Conservation (phyloP, 37 sponge, comb jelly and placozoan genomes). For the Hexactinellida sp. region DNA sequence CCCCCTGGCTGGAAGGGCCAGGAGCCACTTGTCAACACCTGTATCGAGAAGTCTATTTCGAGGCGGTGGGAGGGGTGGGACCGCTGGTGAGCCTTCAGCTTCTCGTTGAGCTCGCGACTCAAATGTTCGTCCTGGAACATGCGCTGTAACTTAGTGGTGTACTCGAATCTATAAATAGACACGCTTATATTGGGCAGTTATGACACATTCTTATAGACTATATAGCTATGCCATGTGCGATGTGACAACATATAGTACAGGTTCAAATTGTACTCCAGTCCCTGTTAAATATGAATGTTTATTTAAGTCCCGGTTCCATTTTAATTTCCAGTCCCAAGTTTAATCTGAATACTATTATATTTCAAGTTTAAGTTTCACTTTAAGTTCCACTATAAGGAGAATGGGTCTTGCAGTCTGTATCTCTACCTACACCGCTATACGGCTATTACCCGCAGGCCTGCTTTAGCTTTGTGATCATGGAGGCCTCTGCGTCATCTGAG, state of each 20-base stretch:
- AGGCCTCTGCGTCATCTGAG: conserved; percentile 94
- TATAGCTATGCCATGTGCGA: too few species aligned
- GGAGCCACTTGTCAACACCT: conserved; percentile 81
- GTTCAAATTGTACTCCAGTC: too few species aligned
- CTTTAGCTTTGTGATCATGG: conserved; percentile 99
- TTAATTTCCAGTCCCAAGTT: too few species aligned
- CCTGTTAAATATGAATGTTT: too few species aligned
- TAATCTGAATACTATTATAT: too few species aligned
- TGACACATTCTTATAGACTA: not conserved
- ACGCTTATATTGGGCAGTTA: conserved; percentile 21
- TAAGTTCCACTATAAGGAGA: too few species aligned
- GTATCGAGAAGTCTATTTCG: conserved; percentile 87
- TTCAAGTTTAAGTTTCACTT: too few species aligned
- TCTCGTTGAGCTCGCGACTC: conserved; percentile 83
- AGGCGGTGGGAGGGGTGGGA: conserved; percentile 24
- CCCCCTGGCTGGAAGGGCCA: conserved; percentile 87
- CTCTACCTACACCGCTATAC: too few species aligned
- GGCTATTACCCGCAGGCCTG: conserved; percentile 56
- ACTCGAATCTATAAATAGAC: conserved; percentile 65
- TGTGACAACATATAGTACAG: too few species aligned
- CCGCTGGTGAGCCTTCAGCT: conserved; percentile 44
- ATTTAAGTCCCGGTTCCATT: too few species aligned
- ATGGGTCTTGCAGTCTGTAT: too few species aligned
- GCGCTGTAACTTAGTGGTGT: conserved; percentile 89
- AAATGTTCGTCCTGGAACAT: conserved; percentile 97